Conservation (phyloP, 1,140 invertebrate genomes). For the Melipona quadrifasciata region DNA sequence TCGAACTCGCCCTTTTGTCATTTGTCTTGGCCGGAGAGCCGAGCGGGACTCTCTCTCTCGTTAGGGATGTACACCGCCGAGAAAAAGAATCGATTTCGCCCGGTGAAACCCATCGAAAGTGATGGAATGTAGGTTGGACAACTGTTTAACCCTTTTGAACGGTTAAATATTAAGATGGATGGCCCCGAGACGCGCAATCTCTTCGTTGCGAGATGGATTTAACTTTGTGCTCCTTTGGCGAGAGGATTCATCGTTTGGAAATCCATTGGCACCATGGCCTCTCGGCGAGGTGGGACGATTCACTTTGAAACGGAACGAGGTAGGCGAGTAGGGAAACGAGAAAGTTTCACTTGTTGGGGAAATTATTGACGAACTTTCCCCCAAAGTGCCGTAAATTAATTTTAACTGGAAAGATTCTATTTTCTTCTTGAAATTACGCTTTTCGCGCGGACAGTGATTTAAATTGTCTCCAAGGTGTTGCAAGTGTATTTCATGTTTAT, state of each 20-base stretch:
- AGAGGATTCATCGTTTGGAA: background rate
- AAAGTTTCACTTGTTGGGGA: background rate
- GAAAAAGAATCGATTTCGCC: background rate
- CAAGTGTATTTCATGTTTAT: background rate
- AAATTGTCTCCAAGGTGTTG: background rate
- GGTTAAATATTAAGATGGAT: conserved; percentile 16
- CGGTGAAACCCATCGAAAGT: background rate
- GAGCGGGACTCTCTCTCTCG: background rate
- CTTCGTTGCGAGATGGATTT: background rate
- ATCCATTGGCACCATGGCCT: background rate
- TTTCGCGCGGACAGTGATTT: background rate
- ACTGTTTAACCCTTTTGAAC: background rate
- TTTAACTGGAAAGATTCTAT: background rate
- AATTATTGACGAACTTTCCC: background rate
- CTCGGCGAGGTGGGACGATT: background rate
- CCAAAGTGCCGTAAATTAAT: background rate
- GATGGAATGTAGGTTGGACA: background rate
- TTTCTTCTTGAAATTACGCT: background rate
- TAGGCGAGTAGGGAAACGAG: background rate
- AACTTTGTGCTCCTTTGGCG: background rate
- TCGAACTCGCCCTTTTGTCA: conserved; percentile 63
- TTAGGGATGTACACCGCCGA: background rate
- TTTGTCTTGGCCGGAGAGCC: conserved; percentile 48
- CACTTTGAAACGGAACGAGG: background rate
- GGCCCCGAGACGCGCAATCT: background rate